Base-by-base conservation (phyloP, 2,797 vertebrate species). In the Glossophaga mutica region DNA sequence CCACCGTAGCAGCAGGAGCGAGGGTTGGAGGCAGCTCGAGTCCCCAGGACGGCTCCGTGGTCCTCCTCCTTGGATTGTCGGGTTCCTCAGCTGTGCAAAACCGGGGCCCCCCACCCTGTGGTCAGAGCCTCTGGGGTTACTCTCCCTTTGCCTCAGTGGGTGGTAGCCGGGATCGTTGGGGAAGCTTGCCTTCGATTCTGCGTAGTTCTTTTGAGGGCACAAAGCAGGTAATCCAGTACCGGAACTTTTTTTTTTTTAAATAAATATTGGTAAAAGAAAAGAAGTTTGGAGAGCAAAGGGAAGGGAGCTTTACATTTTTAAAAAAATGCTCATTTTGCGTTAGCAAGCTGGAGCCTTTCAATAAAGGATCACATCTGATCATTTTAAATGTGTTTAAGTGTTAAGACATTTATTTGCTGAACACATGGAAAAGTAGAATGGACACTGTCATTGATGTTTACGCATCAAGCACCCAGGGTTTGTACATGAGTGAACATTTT, bases 321-420 rank as follows among this genome's bases (percentile, higher is more conserved):
- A 71, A 52, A 55, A 55, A 57, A 89, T 52, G 48, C 52, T 57
- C 78, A 11, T 67, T 90, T 68, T 44, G 44, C 55, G 37, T 95
- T 32, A 74, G 37, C 44, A 29, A 29, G 32, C 22, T 55, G 65
- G 52, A 71, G 7, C 7, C 57, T 89, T 81, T 71, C 37, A 76
- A 86, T 86, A 55, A 55, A 86, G 21, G 21, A 42, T 34, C 42
- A 18, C 22, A 0, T 52, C 57, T 62, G 55, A 88, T 83, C 18
- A n/a, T 57, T 48, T 50, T 48, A 62, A 82, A 67, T 68, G 62
- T 83, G 48, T 83, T 77, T 21, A 48, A 50, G 21, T 68, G 2
- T 92, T 59, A 29, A 65, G 87, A 83, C n/a, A 52, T 55, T 90
- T 82, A 52, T 55, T 90, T 82, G 46, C 55, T 65, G 93, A 74